phyloP scores from a whole-genome alignment of 2,888 invertebrate genomes.

The Ormia ochracea region DNA sequence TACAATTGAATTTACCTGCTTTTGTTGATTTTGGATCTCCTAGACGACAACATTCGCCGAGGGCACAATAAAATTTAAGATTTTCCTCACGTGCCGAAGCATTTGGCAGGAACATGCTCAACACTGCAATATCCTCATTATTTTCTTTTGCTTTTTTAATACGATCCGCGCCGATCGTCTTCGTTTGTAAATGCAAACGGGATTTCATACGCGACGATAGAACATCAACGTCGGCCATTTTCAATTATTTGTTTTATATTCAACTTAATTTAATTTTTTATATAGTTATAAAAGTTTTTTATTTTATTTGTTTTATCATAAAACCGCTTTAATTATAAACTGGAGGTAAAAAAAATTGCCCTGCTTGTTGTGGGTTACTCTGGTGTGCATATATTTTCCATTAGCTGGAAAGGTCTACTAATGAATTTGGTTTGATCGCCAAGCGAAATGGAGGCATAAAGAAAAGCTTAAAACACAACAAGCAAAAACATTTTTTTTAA shows the following conservation, averaged over 20 bases:
- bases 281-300: background rate
- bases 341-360: background rate
- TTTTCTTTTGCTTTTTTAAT: slow-evolving; percentile 87
- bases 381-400: background rate
- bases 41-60: slow-evolving; percentile 85
- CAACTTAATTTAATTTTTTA: background rate
- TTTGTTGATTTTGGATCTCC: slow-evolving; percentile 87
- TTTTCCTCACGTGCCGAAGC: slow-evolving; percentile 81
- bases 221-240: slow-evolving; percentile 83
- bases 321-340: background rate
- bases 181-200: slow-evolving; percentile 84
- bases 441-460: too few relatives aligned
- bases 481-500: too few relatives aligned
- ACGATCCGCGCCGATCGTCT: slow-evolving; percentile 89
- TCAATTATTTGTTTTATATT: slow-evolving; percentile 2
- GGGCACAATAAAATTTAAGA: slow-evolving; percentile 87
- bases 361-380: background rate
- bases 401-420: too few relatives aligned
- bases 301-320: background rate
- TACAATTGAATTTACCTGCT: slow-evolving; percentile 81
- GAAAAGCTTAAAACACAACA: too few relatives aligned
- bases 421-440: too few relatives aligned
- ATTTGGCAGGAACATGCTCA: slow-evolving; percentile 89
- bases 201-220: slow-evolving; percentile 87
- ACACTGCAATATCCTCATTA: slow-evolving; percentile 91